Conservation (phyloP, 2,797 vertebrate species). For the Rhadinocentrus ornatus region DNA sequence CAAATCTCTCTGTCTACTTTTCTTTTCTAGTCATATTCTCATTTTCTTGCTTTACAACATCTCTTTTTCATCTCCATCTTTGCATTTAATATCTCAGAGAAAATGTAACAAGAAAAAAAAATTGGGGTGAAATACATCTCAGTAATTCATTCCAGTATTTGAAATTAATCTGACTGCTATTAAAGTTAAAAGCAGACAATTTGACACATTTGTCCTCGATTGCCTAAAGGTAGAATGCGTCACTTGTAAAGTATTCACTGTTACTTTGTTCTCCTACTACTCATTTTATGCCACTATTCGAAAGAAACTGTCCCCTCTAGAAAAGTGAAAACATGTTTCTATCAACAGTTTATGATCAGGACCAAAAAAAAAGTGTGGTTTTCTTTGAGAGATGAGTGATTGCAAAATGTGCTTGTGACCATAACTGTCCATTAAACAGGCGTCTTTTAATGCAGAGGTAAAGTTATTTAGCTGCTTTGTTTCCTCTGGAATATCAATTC, state of each 20-base stretch:
- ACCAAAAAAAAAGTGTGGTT: neutral
- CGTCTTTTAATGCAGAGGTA: neutral
- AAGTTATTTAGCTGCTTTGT: neutral
- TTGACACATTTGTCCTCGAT: conserved; percentile 21
- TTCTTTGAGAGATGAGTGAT: neutral
- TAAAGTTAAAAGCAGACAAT: conserved; percentile 23
- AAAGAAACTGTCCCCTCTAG: conserved; percentile 8
- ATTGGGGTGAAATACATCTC: neutral
- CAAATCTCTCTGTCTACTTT: neutral
- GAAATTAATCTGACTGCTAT: conserved; percentile 23
- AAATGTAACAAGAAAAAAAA: neutral
- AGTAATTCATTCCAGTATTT: neutral
- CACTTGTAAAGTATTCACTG: conserved; percentile 15
- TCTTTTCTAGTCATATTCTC: neutral
- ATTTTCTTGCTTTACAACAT: neutral
- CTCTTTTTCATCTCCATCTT: conserved; percentile 12
- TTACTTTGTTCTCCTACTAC: conserved; percentile 12
- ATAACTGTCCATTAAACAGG: neutral
- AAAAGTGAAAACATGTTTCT: conserved; percentile 15
- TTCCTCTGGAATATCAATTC: neutral
- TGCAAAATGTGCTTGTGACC: neutral
- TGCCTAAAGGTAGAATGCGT: conserved; percentile 18
- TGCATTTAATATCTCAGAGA: conserved; percentile 2
- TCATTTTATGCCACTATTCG: conserved; percentile 11
- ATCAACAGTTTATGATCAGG: neutral